Conservation (phyloP, 2,888 invertebrate genomes). For the Drosophila maculinotata region DNA sequence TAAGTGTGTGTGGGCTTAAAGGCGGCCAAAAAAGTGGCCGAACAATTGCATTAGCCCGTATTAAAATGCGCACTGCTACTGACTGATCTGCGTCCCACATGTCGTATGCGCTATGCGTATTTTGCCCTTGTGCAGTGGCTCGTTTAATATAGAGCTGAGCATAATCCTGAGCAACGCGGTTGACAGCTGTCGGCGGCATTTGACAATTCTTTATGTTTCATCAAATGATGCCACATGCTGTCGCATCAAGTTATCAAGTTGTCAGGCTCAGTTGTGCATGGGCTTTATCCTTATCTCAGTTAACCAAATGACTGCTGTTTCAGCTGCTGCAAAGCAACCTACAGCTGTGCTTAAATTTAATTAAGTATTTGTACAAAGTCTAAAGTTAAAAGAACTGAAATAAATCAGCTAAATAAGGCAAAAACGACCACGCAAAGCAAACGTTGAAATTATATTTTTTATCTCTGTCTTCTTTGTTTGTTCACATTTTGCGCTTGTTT, state of each 20-base stretch:
- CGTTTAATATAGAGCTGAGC: constrained; percentile 35
- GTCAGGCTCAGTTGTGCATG: constrained; percentile 43
- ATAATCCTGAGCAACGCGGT: constrained; percentile 37
- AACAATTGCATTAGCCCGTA: constrained; percentile 10
- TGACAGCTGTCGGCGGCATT: constrained; percentile 71
- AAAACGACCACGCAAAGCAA: constrained; percentile 1
- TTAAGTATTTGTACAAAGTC: constrained; percentile 50
- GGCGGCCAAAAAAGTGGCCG: neutral
- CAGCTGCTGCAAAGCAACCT: constrained; percentile 34
- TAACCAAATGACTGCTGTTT: constrained; percentile 42
- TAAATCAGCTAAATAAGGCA: constrained; percentile 32
- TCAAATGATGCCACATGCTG: constrained; percentile 62
- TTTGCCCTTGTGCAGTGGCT: constrained; percentile 25
- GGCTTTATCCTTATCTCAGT: constrained; percentile 45
- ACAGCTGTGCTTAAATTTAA: constrained; percentile 50
- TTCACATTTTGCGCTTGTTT: constrained; percentile 66
- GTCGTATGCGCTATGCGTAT: constrained; percentile 63
- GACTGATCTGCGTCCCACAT: constrained; percentile 26
- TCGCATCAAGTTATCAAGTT: constrained; percentile 59
- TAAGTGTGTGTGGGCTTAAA: neutral
- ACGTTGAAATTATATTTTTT: constrained; percentile 19
- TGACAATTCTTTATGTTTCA: constrained; percentile 56
- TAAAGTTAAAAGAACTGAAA: constrained; percentile 20
- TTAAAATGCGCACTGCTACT: constrained; percentile 16
- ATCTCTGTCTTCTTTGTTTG: constrained; percentile 51